Conservation (phyloP, 2,888 invertebrate genomes). For the Papilio gigon region DNA sequence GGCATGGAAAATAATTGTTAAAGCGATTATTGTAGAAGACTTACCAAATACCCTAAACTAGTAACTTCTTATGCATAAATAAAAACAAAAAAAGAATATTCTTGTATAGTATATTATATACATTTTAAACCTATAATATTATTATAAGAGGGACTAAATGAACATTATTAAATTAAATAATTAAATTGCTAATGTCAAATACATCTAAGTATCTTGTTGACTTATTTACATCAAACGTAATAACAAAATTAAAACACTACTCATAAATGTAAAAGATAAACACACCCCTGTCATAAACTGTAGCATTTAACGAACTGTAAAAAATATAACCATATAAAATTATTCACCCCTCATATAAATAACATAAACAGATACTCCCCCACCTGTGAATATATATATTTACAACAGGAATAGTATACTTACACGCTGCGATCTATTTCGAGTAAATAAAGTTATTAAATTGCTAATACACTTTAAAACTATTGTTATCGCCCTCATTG, state of each 20-base stretch:
- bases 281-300: constrained; percentile 54
- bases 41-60: no score
- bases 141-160: no score
- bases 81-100: no score
- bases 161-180: no score
- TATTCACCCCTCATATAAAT: constrained; percentile 57
- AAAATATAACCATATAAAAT: constrained; percentile 56
- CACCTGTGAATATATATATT: constrained; percentile 9
- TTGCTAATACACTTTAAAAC: neutral
- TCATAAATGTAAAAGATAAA: constrained; percentile 24
- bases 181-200: neutral
- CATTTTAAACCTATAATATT: no score
- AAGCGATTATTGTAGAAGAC: no score
- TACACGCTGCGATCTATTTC: neutral
- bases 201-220: neutral
- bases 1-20: no score
- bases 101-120: no score
- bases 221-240: neutral
- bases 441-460: neutral
- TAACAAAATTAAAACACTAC: constrained; percentile 14
- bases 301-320: constrained; percentile 54
- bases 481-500: no score
- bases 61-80: no score
- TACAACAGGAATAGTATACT: neutral
- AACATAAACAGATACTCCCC: constrained; percentile 33